A percentile compares a stretch with the other conserved stretches of the same genome.
Evolutionary conservation across 2,888 invertebrate species (phyloP).

Genomic region (Diogma glabrata): DNA sequence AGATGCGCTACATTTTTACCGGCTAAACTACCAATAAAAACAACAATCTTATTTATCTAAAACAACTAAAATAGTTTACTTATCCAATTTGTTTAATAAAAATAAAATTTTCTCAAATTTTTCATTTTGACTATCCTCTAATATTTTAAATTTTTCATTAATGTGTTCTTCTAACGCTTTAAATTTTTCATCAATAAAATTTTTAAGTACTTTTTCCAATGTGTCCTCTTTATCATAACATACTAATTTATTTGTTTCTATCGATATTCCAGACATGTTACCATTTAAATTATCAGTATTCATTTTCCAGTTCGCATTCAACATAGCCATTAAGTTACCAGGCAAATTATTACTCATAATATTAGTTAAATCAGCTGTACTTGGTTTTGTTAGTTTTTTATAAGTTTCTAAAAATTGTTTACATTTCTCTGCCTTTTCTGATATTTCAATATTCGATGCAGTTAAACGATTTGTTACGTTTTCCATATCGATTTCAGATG

Average conservation of each 20-base stretch:
- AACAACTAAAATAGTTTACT: not conserved
- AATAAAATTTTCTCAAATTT: constrained; percentile 28
- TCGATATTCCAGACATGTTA: too few species aligned
- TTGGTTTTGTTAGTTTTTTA: constrained; percentile 5
- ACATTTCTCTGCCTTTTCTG: constrained; percentile 25
- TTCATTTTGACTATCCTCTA: constrained; percentile 24
- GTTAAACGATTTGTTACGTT: constrained; percentile 28
- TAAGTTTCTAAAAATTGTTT: constrained; percentile 22
- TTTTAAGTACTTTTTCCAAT: constrained; percentile 12
- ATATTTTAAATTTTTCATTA: constrained; percentile 22
- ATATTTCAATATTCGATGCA: constrained; percentile 21
- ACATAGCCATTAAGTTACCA: too few species aligned
- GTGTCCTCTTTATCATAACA: too few species aligned
- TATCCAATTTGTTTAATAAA: constrained; percentile 21
- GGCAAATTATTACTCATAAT: not conserved
- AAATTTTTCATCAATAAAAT: constrained; percentile 25
- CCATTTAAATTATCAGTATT: too few species aligned
- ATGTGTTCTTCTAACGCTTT: constrained; percentile 22
- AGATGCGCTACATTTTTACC: too few species aligned
- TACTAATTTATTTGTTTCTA: too few species aligned
- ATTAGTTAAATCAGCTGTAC: not conserved
- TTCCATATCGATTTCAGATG: constrained; percentile 25
- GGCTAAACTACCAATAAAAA: too few species aligned
- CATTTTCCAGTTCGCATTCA: too few species aligned
- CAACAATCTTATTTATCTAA: constrained; percentile 4